Percentiles rank a stretch among this genome's conserved stretches.
phyloP scores from a whole-genome alignment of 35 echinoderm and acorn worm genomes.

The Heliocidaris tuberculata region DNA sequence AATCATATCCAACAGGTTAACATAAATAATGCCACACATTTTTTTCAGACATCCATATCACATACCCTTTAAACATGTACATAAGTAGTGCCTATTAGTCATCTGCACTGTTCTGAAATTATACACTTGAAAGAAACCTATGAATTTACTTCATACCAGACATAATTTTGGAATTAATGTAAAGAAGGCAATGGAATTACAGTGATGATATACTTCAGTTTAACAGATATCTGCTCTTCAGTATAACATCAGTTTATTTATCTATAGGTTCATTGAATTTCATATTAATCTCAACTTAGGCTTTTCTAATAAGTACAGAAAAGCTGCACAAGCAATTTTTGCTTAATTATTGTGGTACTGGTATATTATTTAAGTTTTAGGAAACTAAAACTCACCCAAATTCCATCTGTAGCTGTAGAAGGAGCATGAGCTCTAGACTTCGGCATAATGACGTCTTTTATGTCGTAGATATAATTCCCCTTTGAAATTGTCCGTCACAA shows the following conservation, averaged over 20 bases:
- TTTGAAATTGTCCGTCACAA: too few species aligned
- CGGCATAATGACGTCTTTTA: background rate
- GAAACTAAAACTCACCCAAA: background rate
- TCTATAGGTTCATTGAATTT: background rate
- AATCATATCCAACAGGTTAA: background rate
- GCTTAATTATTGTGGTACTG: background rate
- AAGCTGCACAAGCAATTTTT: background rate
- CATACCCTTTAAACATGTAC: too few species aligned
- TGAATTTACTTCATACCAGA: too few species aligned
- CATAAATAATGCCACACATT: background rate
- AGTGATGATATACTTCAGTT: too few species aligned
- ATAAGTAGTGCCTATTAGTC: too few species aligned
- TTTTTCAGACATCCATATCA: too few species aligned
- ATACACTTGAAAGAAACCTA: too few species aligned
- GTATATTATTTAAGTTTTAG: background rate
- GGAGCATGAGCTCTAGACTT: constrained; percentile 44
- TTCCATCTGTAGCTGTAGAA: background rate
- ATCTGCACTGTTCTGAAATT: too few species aligned
- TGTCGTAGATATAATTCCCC: background rate
- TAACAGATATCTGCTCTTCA: too few species aligned
- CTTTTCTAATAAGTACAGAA: background rate
- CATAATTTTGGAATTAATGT: too few species aligned
- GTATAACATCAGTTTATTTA: too few species aligned
- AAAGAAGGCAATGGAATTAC: too few species aligned
- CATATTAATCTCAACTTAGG: background rate